Conservation (phyloP, 1,140 invertebrate genomes). For the Drepana arcuata region DNA sequence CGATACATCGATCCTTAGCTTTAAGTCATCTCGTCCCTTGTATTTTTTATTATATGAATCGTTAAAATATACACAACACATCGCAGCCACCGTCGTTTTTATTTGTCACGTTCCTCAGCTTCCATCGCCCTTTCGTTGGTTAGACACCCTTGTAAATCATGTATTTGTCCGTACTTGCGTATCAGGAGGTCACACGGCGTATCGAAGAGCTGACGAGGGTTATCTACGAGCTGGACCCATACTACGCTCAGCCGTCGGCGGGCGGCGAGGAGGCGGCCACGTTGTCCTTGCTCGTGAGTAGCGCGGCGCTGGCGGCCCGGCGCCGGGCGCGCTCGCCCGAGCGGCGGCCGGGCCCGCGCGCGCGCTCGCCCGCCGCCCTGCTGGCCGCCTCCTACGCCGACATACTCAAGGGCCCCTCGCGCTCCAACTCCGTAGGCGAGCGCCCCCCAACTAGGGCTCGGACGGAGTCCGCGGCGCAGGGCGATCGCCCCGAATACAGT, state of each 20-base stretch:
- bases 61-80: slow-evolving; percentile 56
- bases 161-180: slow-evolving; percentile 72
- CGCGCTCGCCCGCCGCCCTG: slow-evolving; percentile 71
- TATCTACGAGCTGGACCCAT: slow-evolving; percentile 82
- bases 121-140: slow-evolving; percentile 32
- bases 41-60: slow-evolving; percentile 40
- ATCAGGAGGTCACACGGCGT: slow-evolving; percentile 80
- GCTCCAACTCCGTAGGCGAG: background rate
- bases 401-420: slow-evolving; percentile 1
- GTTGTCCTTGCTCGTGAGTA: slow-evolving; percentile 50
- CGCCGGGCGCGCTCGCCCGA: slow-evolving; percentile 61
- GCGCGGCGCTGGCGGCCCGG: slow-evolving; percentile 41
- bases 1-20: no score
- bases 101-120: no score
- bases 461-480: no score
- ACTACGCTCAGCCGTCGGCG: slow-evolving; percentile 70
- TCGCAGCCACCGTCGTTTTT: slow-evolving; percentile 62
- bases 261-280: slow-evolving; percentile 32
- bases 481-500: no score
- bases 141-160: slow-evolving; percentile 55
- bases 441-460: background rate
- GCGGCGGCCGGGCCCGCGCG: slow-evolving; percentile 83
- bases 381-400: slow-evolving; percentile 29
- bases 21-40: slow-evolving; percentile 58
- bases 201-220: slow-evolving; percentile 78